phyloP scores from a whole-genome alignment of 2,888 invertebrate genomes.

The Esperia sulphurella region DNA sequence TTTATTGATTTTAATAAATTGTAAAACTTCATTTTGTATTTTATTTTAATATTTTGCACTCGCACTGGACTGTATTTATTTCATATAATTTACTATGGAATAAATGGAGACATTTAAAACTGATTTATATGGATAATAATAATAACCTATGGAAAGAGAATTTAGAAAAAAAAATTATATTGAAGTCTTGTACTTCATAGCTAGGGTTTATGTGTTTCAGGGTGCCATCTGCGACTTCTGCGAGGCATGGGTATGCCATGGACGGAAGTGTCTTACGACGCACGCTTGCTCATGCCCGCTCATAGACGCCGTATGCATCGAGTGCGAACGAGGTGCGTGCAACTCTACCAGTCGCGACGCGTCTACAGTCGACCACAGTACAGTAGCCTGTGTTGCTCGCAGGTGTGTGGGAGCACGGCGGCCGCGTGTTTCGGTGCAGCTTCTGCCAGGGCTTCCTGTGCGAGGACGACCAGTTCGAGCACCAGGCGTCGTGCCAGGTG shows the following conservation, averaged over 20 bases:
- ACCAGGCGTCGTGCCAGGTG: slow-evolving; percentile 97
- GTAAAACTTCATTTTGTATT: too few relatives aligned
- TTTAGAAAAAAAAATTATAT: too few relatives aligned
- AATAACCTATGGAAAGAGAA: too few relatives aligned
- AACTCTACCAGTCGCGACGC: too few relatives aligned
- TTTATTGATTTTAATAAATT: too few relatives aligned
- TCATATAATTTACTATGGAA: too few relatives aligned
- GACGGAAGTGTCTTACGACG: slow-evolving; percentile 91
- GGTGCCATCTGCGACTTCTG: slow-evolving; percentile 98
- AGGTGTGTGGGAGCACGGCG: slow-evolving; percentile 97
- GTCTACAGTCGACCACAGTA: too few relatives aligned
- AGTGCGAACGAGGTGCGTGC: slow-evolving; percentile 90
- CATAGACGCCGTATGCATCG: slow-evolving; percentile 91
- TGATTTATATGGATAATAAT: too few relatives aligned
- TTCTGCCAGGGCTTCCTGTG: slow-evolving; percentile 94
- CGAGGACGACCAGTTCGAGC: slow-evolving; percentile 98
- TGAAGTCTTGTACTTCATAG: too few relatives aligned
- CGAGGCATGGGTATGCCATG: slow-evolving; percentile 98
- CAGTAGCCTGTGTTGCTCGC: slow-evolving; percentile 7
- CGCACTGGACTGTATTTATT: too few relatives aligned
- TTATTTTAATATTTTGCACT: too few relatives aligned
- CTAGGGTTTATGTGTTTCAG: slow-evolving; percentile 55
- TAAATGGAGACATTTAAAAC: too few relatives aligned
- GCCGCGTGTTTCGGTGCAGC: slow-evolving; percentile 93
- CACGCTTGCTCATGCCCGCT: slow-evolving; percentile 96